These are phyloP conservation scores for Oreotrochilus melanogaster DNA, from an alignment of 2,113 vertebrate species.

Conservation along the genomic window DNA sequence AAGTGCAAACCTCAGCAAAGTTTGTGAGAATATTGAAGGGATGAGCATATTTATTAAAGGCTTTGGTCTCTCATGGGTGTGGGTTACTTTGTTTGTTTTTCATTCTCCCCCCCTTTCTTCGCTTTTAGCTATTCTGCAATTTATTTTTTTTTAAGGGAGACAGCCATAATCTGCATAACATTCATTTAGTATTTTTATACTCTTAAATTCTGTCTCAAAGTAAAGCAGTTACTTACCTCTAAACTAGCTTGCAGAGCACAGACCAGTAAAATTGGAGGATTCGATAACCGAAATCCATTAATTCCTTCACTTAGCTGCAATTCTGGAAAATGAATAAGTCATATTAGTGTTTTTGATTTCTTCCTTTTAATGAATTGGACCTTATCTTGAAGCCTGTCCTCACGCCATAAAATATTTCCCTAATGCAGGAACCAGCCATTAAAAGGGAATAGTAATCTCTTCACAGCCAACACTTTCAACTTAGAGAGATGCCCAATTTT, in stretches of 20 bases:
- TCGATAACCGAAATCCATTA: constrained; percentile 91
- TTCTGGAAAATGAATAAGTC: constrained; percentile 77
- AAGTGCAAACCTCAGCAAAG: not conserved
- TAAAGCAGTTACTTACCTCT: constrained; percentile 83
- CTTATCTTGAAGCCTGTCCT: constrained; percentile 50
- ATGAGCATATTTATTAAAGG: not conserved
- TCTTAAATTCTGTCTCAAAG: not conserved
- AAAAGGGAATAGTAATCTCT: constrained; percentile 50
- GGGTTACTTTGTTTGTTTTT: not conserved
- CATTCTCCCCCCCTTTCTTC: not conserved
- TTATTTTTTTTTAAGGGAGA: not conserved
- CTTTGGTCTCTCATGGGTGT: not conserved
- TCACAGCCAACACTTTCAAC: constrained; percentile 42
- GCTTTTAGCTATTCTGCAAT: not conserved
- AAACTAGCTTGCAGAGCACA: constrained; percentile 93
- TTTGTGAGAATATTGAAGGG: not conserved
- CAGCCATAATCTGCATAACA: not conserved
- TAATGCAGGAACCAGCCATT: constrained; percentile 34
- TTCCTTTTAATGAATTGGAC: constrained; percentile 12
- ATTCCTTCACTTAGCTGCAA: constrained; percentile 88
- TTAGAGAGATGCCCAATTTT: constrained; percentile 29
- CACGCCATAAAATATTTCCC: constrained; percentile 8
- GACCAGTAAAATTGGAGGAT: constrained; percentile 93
- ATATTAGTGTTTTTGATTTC: constrained; percentile 53
- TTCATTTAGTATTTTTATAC: not conserved